A percentile compares a stretch with the other conserved stretches of the same genome.
Conservation (phyloP, 2,113 vertebrate species). For the Salvelinus alpinus region DNA sequence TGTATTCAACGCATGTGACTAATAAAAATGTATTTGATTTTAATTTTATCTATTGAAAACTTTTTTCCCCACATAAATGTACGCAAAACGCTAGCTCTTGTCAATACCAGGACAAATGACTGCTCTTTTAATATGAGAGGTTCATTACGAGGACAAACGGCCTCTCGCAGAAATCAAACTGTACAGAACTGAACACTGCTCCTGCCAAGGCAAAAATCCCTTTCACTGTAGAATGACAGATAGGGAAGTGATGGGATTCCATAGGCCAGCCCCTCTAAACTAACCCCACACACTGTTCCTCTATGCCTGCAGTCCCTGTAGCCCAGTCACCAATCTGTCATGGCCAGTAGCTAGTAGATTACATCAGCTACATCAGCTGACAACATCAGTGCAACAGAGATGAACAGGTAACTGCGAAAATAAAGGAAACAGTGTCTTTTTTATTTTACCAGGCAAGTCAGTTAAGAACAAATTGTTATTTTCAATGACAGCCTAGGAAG, state of each 20-base stretch:
- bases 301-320: conserved; percentile 15
- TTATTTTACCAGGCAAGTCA: too few species aligned
- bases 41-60: too few species aligned
- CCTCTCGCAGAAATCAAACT: background rate
- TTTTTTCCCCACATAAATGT: too few species aligned
- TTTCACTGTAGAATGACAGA: background rate
- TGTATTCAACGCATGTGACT: too few species aligned
- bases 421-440: too few species aligned
- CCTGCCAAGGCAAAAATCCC: background rate
- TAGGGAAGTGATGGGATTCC: background rate
- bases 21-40: too few species aligned
- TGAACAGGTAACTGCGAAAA: background rate
- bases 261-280: conserved; percentile 7
- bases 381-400: conserved; percentile 59
- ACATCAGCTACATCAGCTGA: conserved; percentile 37
- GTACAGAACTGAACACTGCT: background rate
- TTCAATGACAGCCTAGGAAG: too few species aligned
- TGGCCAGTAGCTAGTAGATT: conserved; percentile 48
- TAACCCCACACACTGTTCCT: conserved; percentile 29
- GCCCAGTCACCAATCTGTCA: conserved; percentile 29
- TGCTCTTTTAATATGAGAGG: background rate
- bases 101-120: background rate
- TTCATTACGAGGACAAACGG: background rate
- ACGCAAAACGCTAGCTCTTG: background rate
- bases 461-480: too few species aligned